These are phyloP conservation scores for Crepidodera aurea DNA, from an alignment of 2,888 invertebrate genomes.

Conservation along the genomic window DNA sequence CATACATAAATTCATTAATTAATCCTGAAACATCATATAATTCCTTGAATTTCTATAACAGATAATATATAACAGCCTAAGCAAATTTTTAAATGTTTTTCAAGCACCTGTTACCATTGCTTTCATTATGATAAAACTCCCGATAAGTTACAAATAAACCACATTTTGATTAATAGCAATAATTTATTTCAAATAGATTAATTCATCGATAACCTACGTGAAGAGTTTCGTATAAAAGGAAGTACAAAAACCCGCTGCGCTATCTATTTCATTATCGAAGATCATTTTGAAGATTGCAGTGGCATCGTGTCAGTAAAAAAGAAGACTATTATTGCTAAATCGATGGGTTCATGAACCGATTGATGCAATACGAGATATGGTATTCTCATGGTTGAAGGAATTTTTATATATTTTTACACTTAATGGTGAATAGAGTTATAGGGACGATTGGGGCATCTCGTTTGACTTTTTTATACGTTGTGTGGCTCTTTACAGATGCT, in stretches of 20 bases:
- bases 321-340: neutral
- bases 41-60: too few relatives aligned
- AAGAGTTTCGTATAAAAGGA: neutral
- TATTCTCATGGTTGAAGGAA: neutral
- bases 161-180: neutral
- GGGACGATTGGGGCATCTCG: neutral
- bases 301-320: neutral
- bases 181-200: neutral
- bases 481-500: too few relatives aligned
- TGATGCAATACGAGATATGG: neutral
- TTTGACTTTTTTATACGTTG: too few relatives aligned
- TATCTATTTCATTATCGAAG: neutral
- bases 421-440: neutral
- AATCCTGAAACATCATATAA: too few relatives aligned
- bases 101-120: too few relatives aligned
- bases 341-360: neutral
- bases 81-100: too few relatives aligned
- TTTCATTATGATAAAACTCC: neutral
- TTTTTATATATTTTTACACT: neutral
- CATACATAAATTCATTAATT: too few relatives aligned
- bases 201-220: neutral
- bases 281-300: neutral
- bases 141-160: neutral
- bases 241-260: neutral
- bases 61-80: too few relatives aligned